Conservation (phyloP, 64 coral and sea anemone genomes). For the Montipora efflorescens region DNA sequence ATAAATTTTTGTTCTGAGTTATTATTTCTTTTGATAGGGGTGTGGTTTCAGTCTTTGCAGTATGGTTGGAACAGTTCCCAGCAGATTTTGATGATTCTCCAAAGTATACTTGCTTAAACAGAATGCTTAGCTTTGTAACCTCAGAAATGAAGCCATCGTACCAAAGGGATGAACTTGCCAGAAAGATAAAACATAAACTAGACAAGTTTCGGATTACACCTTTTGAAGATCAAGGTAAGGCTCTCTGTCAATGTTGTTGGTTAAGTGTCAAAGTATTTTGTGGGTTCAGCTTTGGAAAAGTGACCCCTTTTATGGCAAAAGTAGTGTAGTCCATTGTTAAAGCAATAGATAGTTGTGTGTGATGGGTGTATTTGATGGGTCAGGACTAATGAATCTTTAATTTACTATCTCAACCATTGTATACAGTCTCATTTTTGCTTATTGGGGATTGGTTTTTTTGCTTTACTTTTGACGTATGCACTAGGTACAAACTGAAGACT, state of each 20-base stretch:
- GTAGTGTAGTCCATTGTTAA: no score
- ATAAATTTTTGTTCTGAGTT: neutral
- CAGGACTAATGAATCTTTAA: no score
- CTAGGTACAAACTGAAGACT: no score
- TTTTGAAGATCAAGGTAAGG: slow-evolving; percentile 71
- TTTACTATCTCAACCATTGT: no score
- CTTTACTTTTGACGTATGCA: no score
- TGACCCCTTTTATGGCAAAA: neutral
- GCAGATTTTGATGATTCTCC: slow-evolving; percentile 67
- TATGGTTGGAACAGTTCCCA: slow-evolving; percentile 81
- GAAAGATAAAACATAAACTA: slow-evolving; percentile 66
- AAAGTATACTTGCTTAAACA: slow-evolving; percentile 57
- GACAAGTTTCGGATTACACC: slow-evolving; percentile 69
- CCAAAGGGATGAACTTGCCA: slow-evolving; percentile 40
- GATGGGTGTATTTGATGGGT: no score
- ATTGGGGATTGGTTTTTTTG: no score
- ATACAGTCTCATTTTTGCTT: no score
- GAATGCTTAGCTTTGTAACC: slow-evolving; percentile 53
- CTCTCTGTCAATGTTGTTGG: no score
- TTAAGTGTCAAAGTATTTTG: neutral
- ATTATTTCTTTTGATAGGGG: slow-evolving; percentile 39
- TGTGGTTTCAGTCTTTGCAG: slow-evolving; percentile 48
- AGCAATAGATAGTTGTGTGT: no score
- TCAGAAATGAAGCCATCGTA: slow-evolving; percentile 24
- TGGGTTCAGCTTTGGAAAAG: no score